A percentile compares a stretch with the other conserved stretches of the same genome.
phyloP scores from a whole-genome alignment of 2,113 vertebrate species.

The Gambusia affinis region DNA sequence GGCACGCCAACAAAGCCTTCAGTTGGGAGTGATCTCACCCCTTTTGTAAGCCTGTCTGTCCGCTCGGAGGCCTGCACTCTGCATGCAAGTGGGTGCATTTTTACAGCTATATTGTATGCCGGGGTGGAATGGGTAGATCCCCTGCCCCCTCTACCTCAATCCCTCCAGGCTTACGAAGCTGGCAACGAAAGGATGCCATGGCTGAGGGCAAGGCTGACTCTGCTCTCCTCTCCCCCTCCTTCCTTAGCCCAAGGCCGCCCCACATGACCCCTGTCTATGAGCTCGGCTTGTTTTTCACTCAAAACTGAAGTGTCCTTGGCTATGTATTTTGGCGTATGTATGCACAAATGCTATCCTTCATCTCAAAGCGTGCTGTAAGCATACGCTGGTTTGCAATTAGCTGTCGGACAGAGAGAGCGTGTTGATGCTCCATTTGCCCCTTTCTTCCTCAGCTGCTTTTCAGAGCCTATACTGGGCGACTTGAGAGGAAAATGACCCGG shows the following conservation, averaged over 20 bases:
- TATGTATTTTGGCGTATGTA: conserved; percentile 40
- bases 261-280: conserved; percentile 57
- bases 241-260: conserved; percentile 66
- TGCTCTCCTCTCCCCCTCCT: conserved; percentile 49
- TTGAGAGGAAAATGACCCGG: conserved; percentile 74
- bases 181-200: conserved; percentile 74
- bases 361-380: conserved; percentile 37
- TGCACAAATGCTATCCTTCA: conserved; percentile 33
- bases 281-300: conserved; percentile 38
- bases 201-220: conserved; percentile 76
- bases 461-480: conserved; percentile 62
- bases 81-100: conserved; percentile 39
- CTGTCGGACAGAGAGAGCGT: not conserved
- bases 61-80: conserved; percentile 63
- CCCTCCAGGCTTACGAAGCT: conserved; percentile 69
- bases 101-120: conserved; percentile 53
- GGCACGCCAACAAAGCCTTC: conserved; percentile 76
- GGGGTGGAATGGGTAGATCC: conserved; percentile 48
- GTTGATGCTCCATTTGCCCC: conserved; percentile 15
- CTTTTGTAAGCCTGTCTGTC: conserved; percentile 76
- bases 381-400: conserved; percentile 32
- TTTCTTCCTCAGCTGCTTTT: conserved; percentile 53
- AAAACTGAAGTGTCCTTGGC: conserved; percentile 50
- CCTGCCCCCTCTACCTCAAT: conserved; percentile 63
- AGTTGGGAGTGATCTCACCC: conserved; percentile 74